Conservation (phyloP, 2,797 vertebrate species). For the Gouania willdenowi region DNA sequence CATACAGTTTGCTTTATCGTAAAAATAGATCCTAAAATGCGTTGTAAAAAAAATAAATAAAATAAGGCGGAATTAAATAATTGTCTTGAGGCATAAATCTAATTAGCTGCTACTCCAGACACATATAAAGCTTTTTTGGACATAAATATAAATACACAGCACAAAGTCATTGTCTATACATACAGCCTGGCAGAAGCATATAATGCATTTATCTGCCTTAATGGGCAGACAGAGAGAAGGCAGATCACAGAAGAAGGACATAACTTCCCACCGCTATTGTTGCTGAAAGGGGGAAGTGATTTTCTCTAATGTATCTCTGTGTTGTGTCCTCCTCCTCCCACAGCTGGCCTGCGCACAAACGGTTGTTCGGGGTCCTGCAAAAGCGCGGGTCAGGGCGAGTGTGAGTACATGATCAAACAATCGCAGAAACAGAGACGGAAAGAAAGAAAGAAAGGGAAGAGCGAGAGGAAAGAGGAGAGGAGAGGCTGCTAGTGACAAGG, state of each 20-base stretch:
- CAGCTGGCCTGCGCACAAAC: slow-evolving; percentile 40
- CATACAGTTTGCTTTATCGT: too few species aligned
- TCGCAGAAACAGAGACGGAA: slow-evolving; percentile 6
- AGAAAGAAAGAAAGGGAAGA: slow-evolving; percentile 5
- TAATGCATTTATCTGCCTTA: slow-evolving; percentile 40
- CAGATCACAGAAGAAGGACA: slow-evolving; percentile 51
- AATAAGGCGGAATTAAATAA: too few species aligned
- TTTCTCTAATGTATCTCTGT: slow-evolving; percentile 71
- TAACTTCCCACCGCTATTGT: slow-evolving; percentile 59
- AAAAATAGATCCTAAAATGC: too few species aligned
- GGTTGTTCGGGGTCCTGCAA: slow-evolving; percentile 40
- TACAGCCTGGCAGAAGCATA: slow-evolving; percentile 19
- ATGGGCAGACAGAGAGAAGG: slow-evolving; percentile 33
- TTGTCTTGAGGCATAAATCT: too few species aligned
- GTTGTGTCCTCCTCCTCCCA: slow-evolving; percentile 70
- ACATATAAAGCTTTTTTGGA: neutral
- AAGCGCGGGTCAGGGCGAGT: slow-evolving; percentile 48
- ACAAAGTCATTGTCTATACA: neutral
- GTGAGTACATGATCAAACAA: slow-evolving; percentile 6
- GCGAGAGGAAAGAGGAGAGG: slow-evolving; percentile 3
- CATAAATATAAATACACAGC: neutral
- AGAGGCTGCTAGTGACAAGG: slow-evolving; percentile 49
- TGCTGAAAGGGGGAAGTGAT: slow-evolving; percentile 64
- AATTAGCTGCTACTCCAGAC: neutral
- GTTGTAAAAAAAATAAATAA: too few species aligned